phyloP scores from a whole-genome alignment of 2,113 vertebrate species.

The Zosterops hypoxanthus region DNA sequence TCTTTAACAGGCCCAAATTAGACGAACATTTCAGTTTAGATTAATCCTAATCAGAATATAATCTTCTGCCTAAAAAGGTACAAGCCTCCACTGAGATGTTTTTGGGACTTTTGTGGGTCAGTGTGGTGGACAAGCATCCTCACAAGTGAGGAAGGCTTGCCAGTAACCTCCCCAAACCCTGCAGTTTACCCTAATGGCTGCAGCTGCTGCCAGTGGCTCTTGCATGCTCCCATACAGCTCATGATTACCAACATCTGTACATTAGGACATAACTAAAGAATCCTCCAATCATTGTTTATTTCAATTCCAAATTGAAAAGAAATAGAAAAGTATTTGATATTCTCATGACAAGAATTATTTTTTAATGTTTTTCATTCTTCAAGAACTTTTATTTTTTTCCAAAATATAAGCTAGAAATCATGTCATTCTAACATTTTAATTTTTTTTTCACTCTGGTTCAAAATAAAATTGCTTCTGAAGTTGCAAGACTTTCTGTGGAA shows the following conservation, averaged over 20 bases:
- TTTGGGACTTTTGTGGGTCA: not conserved
- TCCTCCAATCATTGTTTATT: not conserved
- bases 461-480: not conserved
- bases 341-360: not conserved
- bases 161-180: not conserved
- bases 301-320: not conserved
- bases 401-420: not conserved
- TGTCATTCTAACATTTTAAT: not conserved
- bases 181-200: not conserved
- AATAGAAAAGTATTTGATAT: not conserved
- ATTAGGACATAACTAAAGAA: not conserved
- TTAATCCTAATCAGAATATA: not conserved
- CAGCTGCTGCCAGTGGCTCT: not conserved
- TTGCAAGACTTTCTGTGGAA: not conserved
- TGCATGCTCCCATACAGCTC: not conserved
- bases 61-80: not conserved
- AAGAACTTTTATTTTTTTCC: not conserved
- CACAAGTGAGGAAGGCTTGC: not conserved
- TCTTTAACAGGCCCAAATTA: not conserved
- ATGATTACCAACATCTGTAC: not conserved
- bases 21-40: not conserved
- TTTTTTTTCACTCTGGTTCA: not conserved
- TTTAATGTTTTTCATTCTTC: not conserved
- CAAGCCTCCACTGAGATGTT: not conserved
- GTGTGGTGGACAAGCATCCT: not conserved